Evolutionary conservation across 2,888 invertebrate genomes (phyloP).

Genomic region (Chrysolina oricalcia): DNA sequence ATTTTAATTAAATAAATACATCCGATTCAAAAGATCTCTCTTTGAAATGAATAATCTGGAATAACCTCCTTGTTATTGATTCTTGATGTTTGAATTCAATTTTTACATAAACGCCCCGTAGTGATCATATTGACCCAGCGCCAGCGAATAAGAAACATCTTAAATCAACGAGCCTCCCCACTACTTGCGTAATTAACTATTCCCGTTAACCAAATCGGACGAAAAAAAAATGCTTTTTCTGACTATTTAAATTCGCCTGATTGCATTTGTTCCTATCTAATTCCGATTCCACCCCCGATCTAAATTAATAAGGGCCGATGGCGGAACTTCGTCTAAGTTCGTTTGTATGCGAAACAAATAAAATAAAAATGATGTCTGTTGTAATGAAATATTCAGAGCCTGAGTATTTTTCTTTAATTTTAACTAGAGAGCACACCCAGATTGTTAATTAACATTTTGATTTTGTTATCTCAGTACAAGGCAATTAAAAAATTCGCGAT

Average conservation of each 20-base stretch:
- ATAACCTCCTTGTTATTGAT: no score
- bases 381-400: constrained; percentile 68
- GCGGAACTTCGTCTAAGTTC: constrained; percentile 36
- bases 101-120: no score
- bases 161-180: no score
- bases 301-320: constrained; percentile 11
- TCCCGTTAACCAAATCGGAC: not conserved
- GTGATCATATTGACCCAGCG: no score
- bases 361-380: constrained; percentile 59
- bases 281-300: constrained; percentile 18
- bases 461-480: constrained; percentile 71
- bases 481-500: constrained; percentile 72
- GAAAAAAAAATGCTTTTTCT: not conserved
- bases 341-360: constrained; percentile 61
- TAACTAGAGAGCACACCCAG: constrained; percentile 69
- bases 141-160: no score
- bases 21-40: no score
- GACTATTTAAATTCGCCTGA: constrained; percentile 3
- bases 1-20: no score
- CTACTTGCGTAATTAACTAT: not conserved
- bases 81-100: no score
- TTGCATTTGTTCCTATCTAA: constrained; percentile 18
- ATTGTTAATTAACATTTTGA: constrained; percentile 72
- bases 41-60: no score
- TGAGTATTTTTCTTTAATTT: constrained; percentile 71